A percentile compares a stretch with the other conserved stretches of the same genome.
Conservation (phyloP, 2,797 vertebrate genomes). For the Salarias fasciatus region DNA sequence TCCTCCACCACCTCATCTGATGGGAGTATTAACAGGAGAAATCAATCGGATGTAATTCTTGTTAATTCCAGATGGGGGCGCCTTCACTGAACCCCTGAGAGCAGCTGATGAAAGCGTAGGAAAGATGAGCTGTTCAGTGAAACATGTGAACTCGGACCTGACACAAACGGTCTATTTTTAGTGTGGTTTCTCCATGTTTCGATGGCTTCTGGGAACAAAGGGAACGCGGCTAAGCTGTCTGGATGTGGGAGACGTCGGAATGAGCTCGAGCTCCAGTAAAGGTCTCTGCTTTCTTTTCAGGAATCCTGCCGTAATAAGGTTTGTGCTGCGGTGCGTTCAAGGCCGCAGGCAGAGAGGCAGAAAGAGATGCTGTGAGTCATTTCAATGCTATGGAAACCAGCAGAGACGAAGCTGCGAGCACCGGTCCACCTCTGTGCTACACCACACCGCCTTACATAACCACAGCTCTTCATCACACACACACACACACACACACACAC, state of each 20-base stretch:
- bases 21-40: too few relatives aligned
- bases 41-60: constrained; percentile 1
- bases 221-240: background rate
- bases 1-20: too few relatives aligned
- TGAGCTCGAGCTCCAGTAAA: too few relatives aligned
- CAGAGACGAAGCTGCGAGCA: constrained; percentile 16
- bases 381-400: constrained; percentile 36
- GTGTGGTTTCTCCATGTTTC: constrained; percentile 9
- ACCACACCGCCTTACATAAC: constrained; percentile 20
- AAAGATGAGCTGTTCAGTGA: constrained; percentile 5
- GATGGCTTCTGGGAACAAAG: background rate
- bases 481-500: too few relatives aligned
- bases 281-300: too few relatives aligned
- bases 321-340: constrained; percentile 17
- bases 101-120: background rate
- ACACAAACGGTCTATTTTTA: constrained; percentile 13
- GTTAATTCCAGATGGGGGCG: constrained; percentile 25
- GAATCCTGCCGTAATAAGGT: background rate
- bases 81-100: background rate
- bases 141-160: constrained; percentile 6
- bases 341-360: constrained; percentile 20
- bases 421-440: constrained; percentile 12
- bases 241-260: background rate
- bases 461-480: background rate
- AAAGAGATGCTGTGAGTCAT: constrained; percentile 29